Evolutionary conservation across 2,113 vertebrate species (phyloP).

Genomic region (Seriola rivoliana): DNA sequence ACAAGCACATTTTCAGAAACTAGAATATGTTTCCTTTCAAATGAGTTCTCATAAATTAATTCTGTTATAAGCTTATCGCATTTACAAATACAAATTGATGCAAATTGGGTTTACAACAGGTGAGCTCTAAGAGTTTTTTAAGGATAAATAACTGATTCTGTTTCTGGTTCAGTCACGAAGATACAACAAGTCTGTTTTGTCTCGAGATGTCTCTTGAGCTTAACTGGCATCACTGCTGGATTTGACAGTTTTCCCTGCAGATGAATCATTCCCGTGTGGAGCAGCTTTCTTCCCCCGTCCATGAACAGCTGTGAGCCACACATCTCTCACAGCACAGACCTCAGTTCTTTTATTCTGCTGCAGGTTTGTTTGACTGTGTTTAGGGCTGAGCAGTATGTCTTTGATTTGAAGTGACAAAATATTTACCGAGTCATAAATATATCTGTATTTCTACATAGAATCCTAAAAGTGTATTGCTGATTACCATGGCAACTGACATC

Average conservation of each 20-base stretch:
- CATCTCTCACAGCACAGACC: background rate
- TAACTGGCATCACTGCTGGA: background rate
- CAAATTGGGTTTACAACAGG: no score
- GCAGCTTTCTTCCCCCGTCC: background rate
- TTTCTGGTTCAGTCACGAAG: background rate
- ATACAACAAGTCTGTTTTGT: background rate
- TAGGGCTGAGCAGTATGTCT: background rate
- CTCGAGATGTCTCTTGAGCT: background rate
- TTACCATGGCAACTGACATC: background rate
- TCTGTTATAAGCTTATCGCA: no score
- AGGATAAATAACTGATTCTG: background rate
- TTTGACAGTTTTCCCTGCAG: background rate
- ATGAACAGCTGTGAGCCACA: background rate
- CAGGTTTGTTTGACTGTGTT: background rate
- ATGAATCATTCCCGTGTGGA: background rate
- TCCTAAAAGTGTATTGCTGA: background rate
- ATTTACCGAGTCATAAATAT: background rate
- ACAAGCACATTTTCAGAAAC: no score
- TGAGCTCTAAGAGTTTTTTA: no score
- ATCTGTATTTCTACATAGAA: background rate
- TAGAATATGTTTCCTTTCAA: no score
- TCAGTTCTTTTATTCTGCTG: background rate
- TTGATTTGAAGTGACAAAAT: background rate
- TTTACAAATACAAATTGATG: no score
- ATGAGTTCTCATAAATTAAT: no score